These are phyloP conservation scores for Clusia tigrina DNA, from an alignment of 2,888 invertebrate species.

Conservation along the genomic window DNA sequence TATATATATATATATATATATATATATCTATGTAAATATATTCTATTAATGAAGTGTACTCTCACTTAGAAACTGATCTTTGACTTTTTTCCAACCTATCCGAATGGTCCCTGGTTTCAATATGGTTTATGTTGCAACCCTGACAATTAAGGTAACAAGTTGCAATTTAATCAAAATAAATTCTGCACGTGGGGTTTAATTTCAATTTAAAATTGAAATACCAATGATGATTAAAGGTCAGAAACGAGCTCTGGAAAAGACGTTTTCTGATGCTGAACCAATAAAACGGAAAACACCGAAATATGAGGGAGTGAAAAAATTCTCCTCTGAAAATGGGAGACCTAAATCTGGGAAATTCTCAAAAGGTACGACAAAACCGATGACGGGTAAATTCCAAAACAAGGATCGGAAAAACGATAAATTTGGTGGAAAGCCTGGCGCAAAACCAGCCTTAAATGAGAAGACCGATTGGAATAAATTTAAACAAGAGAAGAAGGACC, in stretches of 20 bases:
- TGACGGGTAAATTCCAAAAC: slow-evolving; percentile 19
- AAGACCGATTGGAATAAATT: slow-evolving; percentile 77
- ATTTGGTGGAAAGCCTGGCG: slow-evolving; percentile 22
- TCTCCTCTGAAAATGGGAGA: not conserved
- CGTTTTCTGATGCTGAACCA: slow-evolving; percentile 25
- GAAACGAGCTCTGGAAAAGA: slow-evolving; percentile 34
- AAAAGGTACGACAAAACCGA: no score
- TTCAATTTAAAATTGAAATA: no score
- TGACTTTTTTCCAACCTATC: no score
- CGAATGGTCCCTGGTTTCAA: no score
- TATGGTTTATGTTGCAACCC: no score
- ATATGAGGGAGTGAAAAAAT: not conserved
- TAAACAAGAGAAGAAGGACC: slow-evolving; percentile 78
- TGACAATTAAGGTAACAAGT: no score
- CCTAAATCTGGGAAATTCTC: slow-evolving; percentile 30
- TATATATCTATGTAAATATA: no score
- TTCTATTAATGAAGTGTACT: no score
- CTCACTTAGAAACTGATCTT: no score
- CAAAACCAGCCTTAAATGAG: slow-evolving; percentile 51
- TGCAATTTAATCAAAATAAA: no score
- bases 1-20: no score
- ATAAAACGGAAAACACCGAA: slow-evolving; percentile 27
- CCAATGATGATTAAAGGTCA: slow-evolving; percentile 33
- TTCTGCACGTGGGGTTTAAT: not conserved
- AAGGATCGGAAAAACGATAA: not conserved